A percentile compares a stretch with the other conserved stretches of the same genome.
phyloP scores from a whole-genome alignment of 2,888 invertebrate genomes.

The Mystacides longicornis region DNA sequence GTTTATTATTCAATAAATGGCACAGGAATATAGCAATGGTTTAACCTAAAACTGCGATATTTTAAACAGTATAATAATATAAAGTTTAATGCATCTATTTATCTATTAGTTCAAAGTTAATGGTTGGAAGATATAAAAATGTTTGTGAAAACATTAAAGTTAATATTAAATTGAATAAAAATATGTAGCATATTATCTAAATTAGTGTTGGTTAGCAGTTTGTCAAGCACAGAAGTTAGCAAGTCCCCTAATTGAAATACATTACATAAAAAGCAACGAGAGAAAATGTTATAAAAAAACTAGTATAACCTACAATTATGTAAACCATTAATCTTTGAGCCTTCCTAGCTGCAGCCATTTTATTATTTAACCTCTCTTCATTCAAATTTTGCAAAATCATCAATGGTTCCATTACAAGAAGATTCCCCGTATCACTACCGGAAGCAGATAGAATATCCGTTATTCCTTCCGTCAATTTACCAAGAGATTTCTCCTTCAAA shows the following conservation, averaged over 20 bases:
- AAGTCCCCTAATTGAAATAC: constrained; percentile 39
- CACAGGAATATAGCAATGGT: no score
- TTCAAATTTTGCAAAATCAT: constrained; percentile 43
- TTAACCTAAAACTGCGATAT: no score
- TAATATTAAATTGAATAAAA: not conserved
- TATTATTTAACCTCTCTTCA: constrained; percentile 30
- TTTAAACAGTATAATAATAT: no score
- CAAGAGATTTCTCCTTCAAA: constrained; percentile 11
- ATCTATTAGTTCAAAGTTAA: no score
- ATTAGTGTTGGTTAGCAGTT: not conserved
- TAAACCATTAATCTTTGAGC: constrained; percentile 34
- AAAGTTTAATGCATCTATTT: no score
- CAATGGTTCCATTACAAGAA: constrained; percentile 44
- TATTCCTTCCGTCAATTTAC: constrained; percentile 13
- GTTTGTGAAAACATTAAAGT: no score
- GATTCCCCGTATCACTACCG: constrained; percentile 31
- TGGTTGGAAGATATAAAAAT: no score
- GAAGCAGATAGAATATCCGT: constrained; percentile 24
- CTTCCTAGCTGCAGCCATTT: constrained; percentile 25
- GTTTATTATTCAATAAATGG: no score
- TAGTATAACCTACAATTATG: constrained; percentile 50
- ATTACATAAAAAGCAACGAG: constrained; percentile 49
- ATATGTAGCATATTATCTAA: not conserved
- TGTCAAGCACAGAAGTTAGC: not conserved
- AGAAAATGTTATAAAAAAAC: constrained; percentile 46